Conservation (phyloP, 2,113 vertebrate species). For the Bubo blakistoni region DNA sequence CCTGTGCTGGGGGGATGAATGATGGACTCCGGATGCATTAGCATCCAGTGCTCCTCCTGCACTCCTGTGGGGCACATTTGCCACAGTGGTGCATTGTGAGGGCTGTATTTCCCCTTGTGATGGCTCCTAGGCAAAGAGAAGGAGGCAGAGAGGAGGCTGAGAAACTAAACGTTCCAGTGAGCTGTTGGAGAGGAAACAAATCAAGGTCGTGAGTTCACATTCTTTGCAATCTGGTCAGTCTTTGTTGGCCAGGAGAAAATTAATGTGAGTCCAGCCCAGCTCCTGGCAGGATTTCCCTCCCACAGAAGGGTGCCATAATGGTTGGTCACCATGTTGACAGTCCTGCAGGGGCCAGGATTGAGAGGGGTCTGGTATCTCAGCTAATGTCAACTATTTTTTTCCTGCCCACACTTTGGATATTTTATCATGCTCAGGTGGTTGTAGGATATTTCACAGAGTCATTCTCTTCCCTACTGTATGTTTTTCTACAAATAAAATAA, state of each 20-base stretch:
- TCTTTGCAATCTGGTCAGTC: constrained; percentile 43
- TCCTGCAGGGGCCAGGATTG: neutral
- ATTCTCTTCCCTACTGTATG: neutral
- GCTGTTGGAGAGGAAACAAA: constrained; percentile 25
- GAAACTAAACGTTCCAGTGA: neutral
- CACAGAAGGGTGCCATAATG: neutral
- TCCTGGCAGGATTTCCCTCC: constrained; percentile 8
- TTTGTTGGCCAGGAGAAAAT: constrained; percentile 40
- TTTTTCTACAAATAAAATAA: neutral
- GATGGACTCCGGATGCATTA: accelerated
- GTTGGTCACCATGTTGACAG: neutral
- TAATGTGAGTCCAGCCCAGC: neutral
- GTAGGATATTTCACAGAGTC: neutral
- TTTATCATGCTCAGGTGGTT: neutral
- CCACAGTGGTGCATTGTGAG: accelerated
- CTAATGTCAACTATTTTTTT: neutral
- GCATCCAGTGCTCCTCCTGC: neutral
- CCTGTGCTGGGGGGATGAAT: neutral
- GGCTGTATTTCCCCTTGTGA: accelerated
- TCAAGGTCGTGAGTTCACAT: neutral
- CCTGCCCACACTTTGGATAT: neutral
- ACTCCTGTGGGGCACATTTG: accelerated
- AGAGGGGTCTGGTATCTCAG: neutral
- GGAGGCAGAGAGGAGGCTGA: neutral
- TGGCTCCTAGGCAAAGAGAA: neutral